Base-by-base conservation (phyloP, 2,888 invertebrate genomes). In the Xestia c-nigrum region DNA sequence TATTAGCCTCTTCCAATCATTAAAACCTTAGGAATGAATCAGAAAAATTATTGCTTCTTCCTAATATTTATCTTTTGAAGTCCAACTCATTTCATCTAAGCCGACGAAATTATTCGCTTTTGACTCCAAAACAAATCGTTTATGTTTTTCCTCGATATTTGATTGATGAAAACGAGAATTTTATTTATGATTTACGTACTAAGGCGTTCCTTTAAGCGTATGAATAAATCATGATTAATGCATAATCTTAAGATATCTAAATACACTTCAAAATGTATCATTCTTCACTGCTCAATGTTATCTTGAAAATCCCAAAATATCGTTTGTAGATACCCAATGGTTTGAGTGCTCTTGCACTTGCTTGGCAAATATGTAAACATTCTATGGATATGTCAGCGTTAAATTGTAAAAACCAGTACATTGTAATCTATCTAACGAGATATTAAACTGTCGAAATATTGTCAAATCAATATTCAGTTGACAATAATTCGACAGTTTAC, bases 101-200 rank as follows among this genome's bases (percentile, higher is more conserved):
- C 43, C 38, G 38, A 65, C 43, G 14, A 75, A 82, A 72, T 83
- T 72, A 73, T 83, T 76, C 66, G 5, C 55, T 4, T 73, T 74
- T 50, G 65, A 76, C 83, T 69, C 72, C 73, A 61, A 66, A 64
- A 72, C 6, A 65, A 80, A 72, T 64, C 73, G 69, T 74, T 74
- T 55, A 61, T 74, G n/a, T 72, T 77, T 85, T 82, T 66, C 14
- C 31, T n/a, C 72, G 24, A 82, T 73, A 73, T 76, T 79, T 79
- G 83, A 84, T 79, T 76, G 74, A 85, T 84, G 70, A 74, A 73
- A 76, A 68, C 46, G 40, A 64, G 43, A 50, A 43, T 72, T 72
- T 73, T 65, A 81, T 83, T 81, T 70, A 64, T 64, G 65, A 68
- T 85, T 76, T 65, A 46, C 67, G 46, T 65, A 64, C 59, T 61